Conservation (phyloP, 2,113 vertebrate genomes). For the Raja brachyura region DNA sequence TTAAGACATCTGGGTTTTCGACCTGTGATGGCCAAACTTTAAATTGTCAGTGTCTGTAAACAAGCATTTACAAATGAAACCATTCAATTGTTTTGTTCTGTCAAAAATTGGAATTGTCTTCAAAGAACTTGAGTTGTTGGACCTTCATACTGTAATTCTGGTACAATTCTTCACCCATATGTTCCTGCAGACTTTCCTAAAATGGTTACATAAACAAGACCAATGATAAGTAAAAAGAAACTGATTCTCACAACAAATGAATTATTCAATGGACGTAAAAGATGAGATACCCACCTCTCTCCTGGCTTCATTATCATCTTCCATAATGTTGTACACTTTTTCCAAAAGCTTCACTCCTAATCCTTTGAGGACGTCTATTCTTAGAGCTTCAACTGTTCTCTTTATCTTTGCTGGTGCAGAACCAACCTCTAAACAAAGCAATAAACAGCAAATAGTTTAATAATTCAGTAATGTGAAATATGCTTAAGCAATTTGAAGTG, state of each 20-base stretch:
- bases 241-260: background rate
- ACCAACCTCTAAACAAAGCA: slow-evolving; percentile 54
- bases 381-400: slow-evolving; percentile 78
- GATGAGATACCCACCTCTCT: slow-evolving; percentile 65
- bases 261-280: background rate
- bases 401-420: slow-evolving; percentile 78
- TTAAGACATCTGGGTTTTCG: background rate
- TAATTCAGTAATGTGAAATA: background rate
- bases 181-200: slow-evolving; percentile 67
- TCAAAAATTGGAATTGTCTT: slow-evolving; percentile 74
- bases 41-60: background rate
- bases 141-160: slow-evolving; percentile 73
- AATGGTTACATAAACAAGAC: slow-evolving; percentile 41
- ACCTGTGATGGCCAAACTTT: background rate
- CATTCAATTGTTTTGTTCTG: background rate
- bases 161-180: slow-evolving; percentile 82
- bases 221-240: background rate
- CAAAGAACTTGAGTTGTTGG: slow-evolving; percentile 88
- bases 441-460: slow-evolving; percentile 3
- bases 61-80: background rate
- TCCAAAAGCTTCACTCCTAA: slow-evolving; percentile 85
- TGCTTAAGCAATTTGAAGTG: background rate
- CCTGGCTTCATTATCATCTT: slow-evolving; percentile 77
- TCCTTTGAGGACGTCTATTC: slow-evolving; percentile 79
- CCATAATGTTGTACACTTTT: slow-evolving; percentile 78